Percentiles rank a stretch among this genome's conserved stretches.
Conservation (phyloP, 2,113 vertebrate species). For the Mastomys natalensis region DNA sequence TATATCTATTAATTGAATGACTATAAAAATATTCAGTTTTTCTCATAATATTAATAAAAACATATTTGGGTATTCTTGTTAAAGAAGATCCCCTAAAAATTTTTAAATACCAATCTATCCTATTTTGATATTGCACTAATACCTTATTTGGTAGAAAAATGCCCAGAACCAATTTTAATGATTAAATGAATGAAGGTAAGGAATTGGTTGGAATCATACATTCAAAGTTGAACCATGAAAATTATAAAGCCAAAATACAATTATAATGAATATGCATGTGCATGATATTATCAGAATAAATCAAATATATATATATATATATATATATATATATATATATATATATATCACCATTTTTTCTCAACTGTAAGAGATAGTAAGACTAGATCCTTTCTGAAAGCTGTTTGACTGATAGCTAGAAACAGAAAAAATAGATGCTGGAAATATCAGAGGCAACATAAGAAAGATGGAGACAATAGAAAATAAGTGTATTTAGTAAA, state of each 20-base stretch:
- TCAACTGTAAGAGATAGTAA: not conserved
- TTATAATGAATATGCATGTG: not conserved
- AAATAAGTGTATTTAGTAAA: not conserved
- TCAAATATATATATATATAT: not conserved
- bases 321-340: not conserved
- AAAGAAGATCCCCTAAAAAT: not conserved
- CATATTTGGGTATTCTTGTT: not conserved
- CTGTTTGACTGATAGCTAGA: not conserved
- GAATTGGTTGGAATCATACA: not conserved
- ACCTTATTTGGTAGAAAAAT: not conserved
- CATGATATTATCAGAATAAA: not conserved
- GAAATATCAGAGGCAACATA: not conserved
- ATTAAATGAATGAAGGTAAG: not conserved
- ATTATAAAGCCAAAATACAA: not conserved
- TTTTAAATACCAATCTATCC: not conserved
- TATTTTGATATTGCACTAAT: not conserved
- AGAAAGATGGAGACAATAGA: not conserved
- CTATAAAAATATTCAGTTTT: not conserved
- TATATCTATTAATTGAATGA: not conserved
- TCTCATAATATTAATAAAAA: not conserved
- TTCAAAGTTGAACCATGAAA: not conserved
- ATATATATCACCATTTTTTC: not conserved
- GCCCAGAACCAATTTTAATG: not conserved
- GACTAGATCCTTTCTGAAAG: not conserved
- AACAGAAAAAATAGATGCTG: not conserved